Conservation (phyloP, 2,113 vertebrate genomes). For the Esox niger region DNA sequence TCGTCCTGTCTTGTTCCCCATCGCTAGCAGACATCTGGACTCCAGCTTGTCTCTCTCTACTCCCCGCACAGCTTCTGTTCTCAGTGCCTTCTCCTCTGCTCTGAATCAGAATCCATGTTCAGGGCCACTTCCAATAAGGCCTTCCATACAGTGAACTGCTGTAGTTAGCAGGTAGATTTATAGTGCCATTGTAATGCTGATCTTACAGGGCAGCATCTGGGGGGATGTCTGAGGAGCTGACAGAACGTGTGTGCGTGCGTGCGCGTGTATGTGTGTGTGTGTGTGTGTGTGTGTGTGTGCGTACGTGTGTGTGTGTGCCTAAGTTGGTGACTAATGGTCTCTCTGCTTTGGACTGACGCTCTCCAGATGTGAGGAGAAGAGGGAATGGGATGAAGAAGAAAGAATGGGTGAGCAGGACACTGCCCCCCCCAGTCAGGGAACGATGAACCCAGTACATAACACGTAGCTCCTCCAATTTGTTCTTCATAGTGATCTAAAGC, state of each 20-base stretch:
- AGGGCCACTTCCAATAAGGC: slow-evolving; percentile 56
- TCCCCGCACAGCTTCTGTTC: slow-evolving; percentile 25
- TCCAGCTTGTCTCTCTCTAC: slow-evolving; percentile 34
- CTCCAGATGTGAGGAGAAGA: slow-evolving; percentile 65
- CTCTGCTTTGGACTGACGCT: slow-evolving; percentile 58
- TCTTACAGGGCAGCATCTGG: slow-evolving; percentile 22
- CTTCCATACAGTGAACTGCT: slow-evolving; percentile 50
- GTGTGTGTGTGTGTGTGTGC: slow-evolving; percentile 24
- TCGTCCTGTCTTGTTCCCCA: not conserved
- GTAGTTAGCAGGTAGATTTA: slow-evolving; percentile 60
- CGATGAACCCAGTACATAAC: slow-evolving; percentile 58
- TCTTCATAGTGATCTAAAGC: slow-evolving; percentile 49
- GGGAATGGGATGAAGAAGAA: slow-evolving; percentile 13
- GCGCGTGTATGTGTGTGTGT: slow-evolving; percentile 45
- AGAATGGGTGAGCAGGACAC: slow-evolving; percentile 20
- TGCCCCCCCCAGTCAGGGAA: slow-evolving; percentile 43
- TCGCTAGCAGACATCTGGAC: slow-evolving; percentile 47
- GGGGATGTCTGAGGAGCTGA: slow-evolving; percentile 38
- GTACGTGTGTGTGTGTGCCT: not conserved
- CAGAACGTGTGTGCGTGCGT: slow-evolving; percentile 34
- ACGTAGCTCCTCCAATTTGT: slow-evolving; percentile 46
- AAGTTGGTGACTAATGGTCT: slow-evolving; percentile 54
- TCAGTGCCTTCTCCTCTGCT: slow-evolving; percentile 32
- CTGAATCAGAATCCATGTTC: slow-evolving; percentile 26
- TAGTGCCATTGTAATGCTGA: slow-evolving; percentile 57